Evolutionary conservation across 1,140 invertebrate genomes (phyloP).

Genomic region (Atta texana): DNA sequence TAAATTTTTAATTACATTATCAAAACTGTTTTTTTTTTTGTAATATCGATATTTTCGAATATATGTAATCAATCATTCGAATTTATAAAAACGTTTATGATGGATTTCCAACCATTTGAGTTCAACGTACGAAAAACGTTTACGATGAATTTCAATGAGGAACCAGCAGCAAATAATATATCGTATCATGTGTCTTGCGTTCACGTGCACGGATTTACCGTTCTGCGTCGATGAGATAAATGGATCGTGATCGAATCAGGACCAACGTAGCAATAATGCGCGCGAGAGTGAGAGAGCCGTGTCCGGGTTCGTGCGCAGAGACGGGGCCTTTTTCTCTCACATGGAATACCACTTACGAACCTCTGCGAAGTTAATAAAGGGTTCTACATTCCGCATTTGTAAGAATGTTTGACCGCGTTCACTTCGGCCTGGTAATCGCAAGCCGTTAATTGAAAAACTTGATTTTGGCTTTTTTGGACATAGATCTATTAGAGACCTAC

Average conservation of each 20-base stretch:
- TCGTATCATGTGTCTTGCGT: constrained; percentile 39
- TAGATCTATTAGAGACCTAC: background rate
- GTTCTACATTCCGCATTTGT: constrained; percentile 18
- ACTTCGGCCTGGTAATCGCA: constrained; percentile 7
- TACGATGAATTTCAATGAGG: background rate
- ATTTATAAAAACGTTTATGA: no score
- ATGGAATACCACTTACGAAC: constrained; percentile 68
- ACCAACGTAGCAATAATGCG: constrained; percentile 56
- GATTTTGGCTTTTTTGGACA: background rate
- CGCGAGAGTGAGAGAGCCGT: constrained; percentile 50
- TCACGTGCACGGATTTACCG: constrained; percentile 69
- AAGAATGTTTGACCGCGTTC: background rate
- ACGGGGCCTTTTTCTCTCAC: constrained; percentile 61
- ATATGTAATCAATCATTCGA: no score
- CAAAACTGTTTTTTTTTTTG: no score
- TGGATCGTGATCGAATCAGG: constrained; percentile 60
- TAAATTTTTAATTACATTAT: no score
- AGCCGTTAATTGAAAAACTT: constrained; percentile 18
- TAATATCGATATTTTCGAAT: no score
- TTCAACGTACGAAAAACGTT: background rate
- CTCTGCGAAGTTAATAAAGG: constrained; percentile 57
- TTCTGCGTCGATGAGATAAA: constrained; percentile 72
- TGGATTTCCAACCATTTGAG: background rate
- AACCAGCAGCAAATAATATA: no score
- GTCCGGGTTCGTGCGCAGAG: constrained; percentile 77